phyloP scores from a whole-genome alignment of 1,140 invertebrate species.

The Batillaria attramentaria region DNA sequence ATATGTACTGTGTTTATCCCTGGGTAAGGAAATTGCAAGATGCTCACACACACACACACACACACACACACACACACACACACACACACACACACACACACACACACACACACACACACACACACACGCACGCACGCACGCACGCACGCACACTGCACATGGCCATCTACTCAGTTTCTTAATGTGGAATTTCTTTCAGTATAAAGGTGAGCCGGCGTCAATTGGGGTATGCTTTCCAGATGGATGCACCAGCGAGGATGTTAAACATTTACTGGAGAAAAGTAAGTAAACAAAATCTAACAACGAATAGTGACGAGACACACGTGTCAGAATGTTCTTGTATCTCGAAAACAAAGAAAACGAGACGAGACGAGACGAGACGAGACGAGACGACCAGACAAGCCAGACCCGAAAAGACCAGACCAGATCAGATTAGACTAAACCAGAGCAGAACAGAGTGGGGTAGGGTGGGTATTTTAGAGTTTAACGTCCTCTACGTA shows the following conservation, averaged over 20 bases:
- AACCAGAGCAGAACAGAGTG: too few species aligned
- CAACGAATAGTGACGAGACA: neutral
- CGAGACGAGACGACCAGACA: too few species aligned
- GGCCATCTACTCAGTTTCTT: too few species aligned
- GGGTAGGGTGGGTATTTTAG: too few species aligned
- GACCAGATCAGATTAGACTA: too few species aligned
- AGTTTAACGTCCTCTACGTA: too few species aligned
- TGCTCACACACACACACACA: too few species aligned
- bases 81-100: neutral
- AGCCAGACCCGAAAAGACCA: too few species aligned
- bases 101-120: neutral
- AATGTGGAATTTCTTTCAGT: neutral
- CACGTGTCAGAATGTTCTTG: neutral
- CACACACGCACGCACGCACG: neutral
- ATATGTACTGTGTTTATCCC: too few species aligned
- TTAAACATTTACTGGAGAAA: neutral
- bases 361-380: too few species aligned
- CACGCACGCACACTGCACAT: neutral
- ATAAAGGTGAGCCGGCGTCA: neutral
- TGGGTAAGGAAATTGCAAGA: too few species aligned
- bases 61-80: slow-evolving; percentile 7
- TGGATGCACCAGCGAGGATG: neutral
- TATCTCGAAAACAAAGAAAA: too few species aligned
- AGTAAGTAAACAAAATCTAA: neutral
- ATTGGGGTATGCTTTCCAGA: neutral